A percentile compares a stretch with the other conserved stretches of the same genome.
Conservation (phyloP, 2,797 vertebrate genomes). For the Melanotaenia parkinsoni region DNA sequence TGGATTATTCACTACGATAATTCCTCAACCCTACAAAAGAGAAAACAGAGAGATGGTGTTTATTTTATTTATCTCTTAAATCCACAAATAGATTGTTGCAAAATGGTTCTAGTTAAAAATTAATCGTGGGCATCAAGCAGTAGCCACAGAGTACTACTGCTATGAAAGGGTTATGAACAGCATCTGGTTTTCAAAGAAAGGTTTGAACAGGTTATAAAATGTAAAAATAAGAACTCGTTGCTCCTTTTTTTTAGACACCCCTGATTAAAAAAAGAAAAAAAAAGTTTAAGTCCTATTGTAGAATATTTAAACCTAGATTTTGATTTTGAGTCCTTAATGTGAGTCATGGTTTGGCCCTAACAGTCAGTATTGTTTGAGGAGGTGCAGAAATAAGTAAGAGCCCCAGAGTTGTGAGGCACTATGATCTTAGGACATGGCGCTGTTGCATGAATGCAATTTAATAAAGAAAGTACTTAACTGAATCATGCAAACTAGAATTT, state of each 20-base stretch:
- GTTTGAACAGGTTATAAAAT: background rate
- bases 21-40: conserved; percentile 64
- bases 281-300: no score
- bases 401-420: background rate
- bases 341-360: no score
- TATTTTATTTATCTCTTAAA: conserved; percentile 68
- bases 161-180: conserved; percentile 30
- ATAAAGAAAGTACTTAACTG: no score
- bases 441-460: background rate
- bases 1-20: conserved; percentile 74
- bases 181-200: background rate
- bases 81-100: conserved; percentile 70
- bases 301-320: no score
- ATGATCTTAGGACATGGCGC: background rate
- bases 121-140: conserved; percentile 35
- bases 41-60: conserved; percentile 59
- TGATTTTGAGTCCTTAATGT: no score
- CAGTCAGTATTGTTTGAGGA: no score
- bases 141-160: conserved; percentile 6
- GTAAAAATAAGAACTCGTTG: background rate
- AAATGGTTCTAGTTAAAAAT: conserved; percentile 69
- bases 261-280: no score
- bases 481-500: no score
- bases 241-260: background rate
- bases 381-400: background rate